phyloP scores from a whole-genome alignment of 2,888 invertebrate species.

The Phyto melanocephala region DNA sequence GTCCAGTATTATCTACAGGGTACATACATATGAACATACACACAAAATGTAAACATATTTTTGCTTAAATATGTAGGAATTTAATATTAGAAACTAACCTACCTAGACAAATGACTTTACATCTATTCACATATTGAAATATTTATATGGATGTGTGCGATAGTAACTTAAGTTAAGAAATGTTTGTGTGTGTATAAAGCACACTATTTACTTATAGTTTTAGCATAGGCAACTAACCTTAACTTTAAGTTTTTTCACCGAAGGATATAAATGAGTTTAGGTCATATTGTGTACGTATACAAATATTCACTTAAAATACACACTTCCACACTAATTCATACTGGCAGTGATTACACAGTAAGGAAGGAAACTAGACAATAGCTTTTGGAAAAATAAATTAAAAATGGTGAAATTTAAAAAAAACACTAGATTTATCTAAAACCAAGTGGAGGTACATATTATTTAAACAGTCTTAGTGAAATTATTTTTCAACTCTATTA shows the following conservation, averaged over 20 bases:
- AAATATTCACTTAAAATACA: constrained; percentile 9
- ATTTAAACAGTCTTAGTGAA: no score
- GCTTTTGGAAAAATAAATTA: neutral
- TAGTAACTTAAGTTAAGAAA: neutral
- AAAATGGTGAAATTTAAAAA: no score
- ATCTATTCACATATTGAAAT: neutral
- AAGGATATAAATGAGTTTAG: constrained; percentile 38
- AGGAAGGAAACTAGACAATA: neutral
- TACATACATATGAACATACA: neutral
- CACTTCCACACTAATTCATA: neutral
- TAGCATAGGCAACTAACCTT: constrained; percentile 44
- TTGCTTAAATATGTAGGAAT: neutral
- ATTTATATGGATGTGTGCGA: neutral
- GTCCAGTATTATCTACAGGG: no score
- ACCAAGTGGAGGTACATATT: no score
- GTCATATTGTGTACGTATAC: constrained; percentile 16
- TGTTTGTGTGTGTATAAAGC: neutral
- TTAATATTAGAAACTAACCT: constrained; percentile 26
- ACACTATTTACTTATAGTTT: neutral
- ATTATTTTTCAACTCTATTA: no score
- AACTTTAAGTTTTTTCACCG: constrained; percentile 39
- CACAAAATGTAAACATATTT: neutral
- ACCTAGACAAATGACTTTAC: constrained; percentile 39
- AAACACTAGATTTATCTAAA: no score
- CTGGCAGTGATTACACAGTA: neutral